Conservation (phyloP, 2,888 invertebrate genomes). For the Dolichopus griseipennis region DNA sequence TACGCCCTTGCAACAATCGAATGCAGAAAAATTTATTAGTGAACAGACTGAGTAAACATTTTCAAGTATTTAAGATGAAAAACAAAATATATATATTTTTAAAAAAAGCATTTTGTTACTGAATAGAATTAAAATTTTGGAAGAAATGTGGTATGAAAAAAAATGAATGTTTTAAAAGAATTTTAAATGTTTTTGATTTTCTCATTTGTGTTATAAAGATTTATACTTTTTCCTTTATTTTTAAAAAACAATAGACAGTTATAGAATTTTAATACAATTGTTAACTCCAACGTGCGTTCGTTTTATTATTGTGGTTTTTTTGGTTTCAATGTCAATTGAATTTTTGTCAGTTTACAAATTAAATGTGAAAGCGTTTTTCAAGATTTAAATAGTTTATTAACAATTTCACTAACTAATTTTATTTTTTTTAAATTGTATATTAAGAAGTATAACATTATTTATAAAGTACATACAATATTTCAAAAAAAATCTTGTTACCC, state of each 20-base stretch:
- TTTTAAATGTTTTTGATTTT: background rate
- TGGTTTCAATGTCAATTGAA: too few relatives aligned
- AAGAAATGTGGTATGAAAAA: constrained; percentile 2
- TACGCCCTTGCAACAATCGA: background rate
- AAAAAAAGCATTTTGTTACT: constrained; percentile 1
- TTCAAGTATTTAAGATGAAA: constrained; percentile 5
- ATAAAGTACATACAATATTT: background rate
- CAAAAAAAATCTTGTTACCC: background rate
- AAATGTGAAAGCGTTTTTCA: background rate
- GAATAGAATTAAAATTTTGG: constrained; percentile 6
- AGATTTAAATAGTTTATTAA: background rate
- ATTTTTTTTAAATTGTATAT: background rate
- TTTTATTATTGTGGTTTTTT: too few relatives aligned
- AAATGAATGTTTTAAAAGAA: constrained; percentile 2
- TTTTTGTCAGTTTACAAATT: too few relatives aligned
- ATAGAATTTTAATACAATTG: too few relatives aligned
- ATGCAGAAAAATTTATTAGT: background rate
- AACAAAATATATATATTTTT: background rate
- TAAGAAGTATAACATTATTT: background rate
- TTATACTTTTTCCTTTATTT: too few relatives aligned
- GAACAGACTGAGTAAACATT: constrained; percentile 6
- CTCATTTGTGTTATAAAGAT: too few relatives aligned
- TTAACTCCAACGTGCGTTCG: too few relatives aligned
- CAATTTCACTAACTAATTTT: background rate
- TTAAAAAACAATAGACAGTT: too few relatives aligned